Percentiles rank a stretch among this genome's conserved stretches.
Evolutionary conservation across 2,888 invertebrate species (phyloP).

Genomic region (Asteroscopus sphinx): DNA sequence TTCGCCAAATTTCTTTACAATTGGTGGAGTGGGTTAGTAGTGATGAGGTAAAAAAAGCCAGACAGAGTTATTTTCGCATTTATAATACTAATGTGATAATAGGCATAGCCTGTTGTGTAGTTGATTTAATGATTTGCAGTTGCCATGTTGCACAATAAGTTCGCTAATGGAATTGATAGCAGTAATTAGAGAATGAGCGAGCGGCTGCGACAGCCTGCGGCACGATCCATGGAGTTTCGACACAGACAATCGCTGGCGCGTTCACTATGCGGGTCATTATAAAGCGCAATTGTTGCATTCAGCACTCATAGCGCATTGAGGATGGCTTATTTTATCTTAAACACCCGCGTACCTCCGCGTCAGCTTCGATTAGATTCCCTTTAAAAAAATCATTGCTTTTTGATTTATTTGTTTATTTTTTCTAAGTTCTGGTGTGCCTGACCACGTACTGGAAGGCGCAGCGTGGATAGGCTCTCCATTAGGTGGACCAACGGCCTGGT

Average conservation of each 20-base stretch:
- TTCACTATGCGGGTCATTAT: slow-evolving; percentile 87
- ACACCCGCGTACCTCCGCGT: slow-evolving; percentile 54
- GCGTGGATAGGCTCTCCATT: too few relatives aligned
- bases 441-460: too few relatives aligned
- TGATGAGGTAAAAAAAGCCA: too few relatives aligned
- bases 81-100: too few relatives aligned
- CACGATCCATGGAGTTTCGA: slow-evolving; percentile 70
- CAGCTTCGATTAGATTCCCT: slow-evolving; percentile 40
- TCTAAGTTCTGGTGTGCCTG: too few relatives aligned
- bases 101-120: slow-evolving; percentile 34
- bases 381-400: slow-evolving; percentile 4
- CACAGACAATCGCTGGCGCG: slow-evolving; percentile 74
- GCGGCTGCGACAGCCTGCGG: slow-evolving; percentile 64
- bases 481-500: too few relatives aligned
- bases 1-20: too few relatives aligned
- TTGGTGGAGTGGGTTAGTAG: too few relatives aligned
- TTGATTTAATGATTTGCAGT: slow-evolving; percentile 61
- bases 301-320: slow-evolving; percentile 70
- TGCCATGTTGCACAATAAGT: slow-evolving; percentile 68
- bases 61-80: too few relatives aligned
- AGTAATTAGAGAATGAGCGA: slow-evolving; percentile 80
- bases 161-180: slow-evolving; percentile 76
- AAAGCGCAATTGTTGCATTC: slow-evolving; percentile 75
- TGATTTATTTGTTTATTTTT: too few relatives aligned
- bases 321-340: slow-evolving; percentile 61